phyloP scores from a whole-genome alignment of 2,113 vertebrate species.

The Burhinus bistriatus region DNA sequence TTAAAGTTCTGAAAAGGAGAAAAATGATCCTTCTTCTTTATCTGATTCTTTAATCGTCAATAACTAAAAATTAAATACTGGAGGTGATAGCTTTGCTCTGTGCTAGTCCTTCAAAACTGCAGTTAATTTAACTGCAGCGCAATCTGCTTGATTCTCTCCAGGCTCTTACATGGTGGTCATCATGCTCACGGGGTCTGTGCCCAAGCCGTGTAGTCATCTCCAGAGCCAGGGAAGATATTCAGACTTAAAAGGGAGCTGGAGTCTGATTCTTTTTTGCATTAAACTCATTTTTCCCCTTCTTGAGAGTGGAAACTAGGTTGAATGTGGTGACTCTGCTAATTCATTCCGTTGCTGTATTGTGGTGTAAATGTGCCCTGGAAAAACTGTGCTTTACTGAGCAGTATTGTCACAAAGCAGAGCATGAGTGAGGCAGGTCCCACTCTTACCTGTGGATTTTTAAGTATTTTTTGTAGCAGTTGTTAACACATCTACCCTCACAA shows the following conservation, averaged over 20 bases:
- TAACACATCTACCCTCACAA: neutral
- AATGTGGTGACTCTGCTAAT: neutral
- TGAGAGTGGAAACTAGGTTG: neutral
- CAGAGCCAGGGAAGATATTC: neutral
- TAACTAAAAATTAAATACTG: neutral
- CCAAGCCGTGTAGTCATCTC: neutral
- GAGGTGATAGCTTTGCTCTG: neutral
- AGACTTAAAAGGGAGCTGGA: neutral
- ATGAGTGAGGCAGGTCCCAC: neutral
- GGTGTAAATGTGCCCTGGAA: neutral
- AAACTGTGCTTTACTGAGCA: neutral
- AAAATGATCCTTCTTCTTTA: neutral
- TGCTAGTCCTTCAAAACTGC: neutral
- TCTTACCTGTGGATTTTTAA: neutral
- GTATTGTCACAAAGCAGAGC: neutral
- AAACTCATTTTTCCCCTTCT: neutral
- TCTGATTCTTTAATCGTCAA: neutral
- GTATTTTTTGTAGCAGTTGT: neutral
- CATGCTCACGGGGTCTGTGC: rapidly evolving
- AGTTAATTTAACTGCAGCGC: neutral
- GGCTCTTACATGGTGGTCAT: neutral
- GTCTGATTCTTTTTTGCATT: neutral
- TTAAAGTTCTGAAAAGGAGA: neutral
- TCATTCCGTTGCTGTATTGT: neutral
- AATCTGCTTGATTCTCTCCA: neutral